These are phyloP conservation scores for Kryptolebias ocellatus DNA, from an alignment of 2,797 vertebrate genomes.

Conservation along the genomic window DNA sequence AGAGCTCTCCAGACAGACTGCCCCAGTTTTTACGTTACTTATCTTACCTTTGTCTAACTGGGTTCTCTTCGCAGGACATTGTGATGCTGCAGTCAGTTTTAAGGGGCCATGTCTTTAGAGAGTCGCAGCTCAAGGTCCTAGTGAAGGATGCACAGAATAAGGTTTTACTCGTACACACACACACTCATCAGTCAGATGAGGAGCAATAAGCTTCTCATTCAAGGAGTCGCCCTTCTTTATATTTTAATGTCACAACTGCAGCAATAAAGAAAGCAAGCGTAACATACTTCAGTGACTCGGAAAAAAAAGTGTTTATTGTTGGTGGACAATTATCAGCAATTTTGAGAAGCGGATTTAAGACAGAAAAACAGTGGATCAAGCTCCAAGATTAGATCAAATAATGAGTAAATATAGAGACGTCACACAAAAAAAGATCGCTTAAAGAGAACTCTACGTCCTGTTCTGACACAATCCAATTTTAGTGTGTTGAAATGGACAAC, in stretches of 20 bases:
- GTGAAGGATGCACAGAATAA: conserved; percentile 55
- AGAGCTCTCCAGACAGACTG: conserved; percentile 12
- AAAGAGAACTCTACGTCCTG: not conserved
- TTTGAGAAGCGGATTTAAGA: conserved; percentile 4
- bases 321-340: not conserved
- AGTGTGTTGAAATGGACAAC: conserved; percentile 14
- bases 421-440: not conserved
- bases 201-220: not conserved
- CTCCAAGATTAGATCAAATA: not conserved
- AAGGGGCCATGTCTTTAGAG: conserved; percentile 83
- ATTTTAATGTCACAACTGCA: not conserved
- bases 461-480: conserved; percentile 7
- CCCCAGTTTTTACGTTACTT: not conserved
- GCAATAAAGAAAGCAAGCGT: not conserved
- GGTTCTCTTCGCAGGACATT: conserved; percentile 71
- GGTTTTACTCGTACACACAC: conserved; percentile 62
- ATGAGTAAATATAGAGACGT: not conserved
- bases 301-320: not conserved
- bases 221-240: no score
- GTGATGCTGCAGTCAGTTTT: conserved; percentile 84
- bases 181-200: not conserved
- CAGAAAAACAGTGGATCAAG: not conserved
- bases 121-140: conserved; percentile 62
- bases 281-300: not conserved
- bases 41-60: conserved; percentile 8